phyloP scores from a whole-genome alignment of 2,888 invertebrate genomes.

The Troides helena region DNA sequence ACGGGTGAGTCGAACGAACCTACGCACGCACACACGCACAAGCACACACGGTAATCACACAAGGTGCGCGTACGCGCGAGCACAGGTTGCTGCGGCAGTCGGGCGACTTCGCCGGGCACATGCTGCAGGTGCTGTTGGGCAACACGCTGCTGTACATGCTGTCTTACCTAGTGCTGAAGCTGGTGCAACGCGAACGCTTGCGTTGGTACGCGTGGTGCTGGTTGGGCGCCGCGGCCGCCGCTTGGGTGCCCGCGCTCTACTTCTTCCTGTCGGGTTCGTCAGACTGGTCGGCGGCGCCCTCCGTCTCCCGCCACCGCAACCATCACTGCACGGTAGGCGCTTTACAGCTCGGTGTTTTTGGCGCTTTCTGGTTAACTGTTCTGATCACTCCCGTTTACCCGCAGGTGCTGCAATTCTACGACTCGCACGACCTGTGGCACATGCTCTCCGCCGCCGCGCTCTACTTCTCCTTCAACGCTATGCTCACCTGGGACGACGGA shows the following conservation, averaged over 20 bases:
- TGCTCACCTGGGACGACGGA: conserved; percentile 92
- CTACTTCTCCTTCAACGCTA: conserved; percentile 90
- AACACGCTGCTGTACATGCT: conserved; percentile 90
- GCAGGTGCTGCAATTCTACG: conserved; percentile 86
- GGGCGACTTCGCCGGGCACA: conserved; percentile 89
- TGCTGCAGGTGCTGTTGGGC: conserved; percentile 89
- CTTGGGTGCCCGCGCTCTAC: conserved; percentile 86
- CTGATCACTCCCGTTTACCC: conserved; percentile 34
- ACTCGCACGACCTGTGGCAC: conserved; percentile 94
- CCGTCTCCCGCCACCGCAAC: conserved; percentile 83
- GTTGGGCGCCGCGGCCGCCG: conserved; percentile 81
- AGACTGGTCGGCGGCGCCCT: conserved; percentile 81
- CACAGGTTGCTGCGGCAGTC: conserved; percentile 78
- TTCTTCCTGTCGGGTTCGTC: conserved; percentile 58
- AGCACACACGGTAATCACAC: background rate
- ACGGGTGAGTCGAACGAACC: conserved; percentile 66
- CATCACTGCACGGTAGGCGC: conserved; percentile 66
- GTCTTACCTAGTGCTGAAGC: conserved; percentile 93
- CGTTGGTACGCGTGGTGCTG: conserved; percentile 82
- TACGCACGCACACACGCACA: too few species aligned
- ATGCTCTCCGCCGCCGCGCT: conserved; percentile 90
- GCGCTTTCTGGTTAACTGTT: background rate
- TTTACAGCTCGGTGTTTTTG: background rate
- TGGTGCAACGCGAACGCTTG: conserved; percentile 83
- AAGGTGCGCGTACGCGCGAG: background rate